Evolutionary conservation across 2,888 invertebrate genomes (phyloP).

Genomic region (Stramonita haemastoma): DNA sequence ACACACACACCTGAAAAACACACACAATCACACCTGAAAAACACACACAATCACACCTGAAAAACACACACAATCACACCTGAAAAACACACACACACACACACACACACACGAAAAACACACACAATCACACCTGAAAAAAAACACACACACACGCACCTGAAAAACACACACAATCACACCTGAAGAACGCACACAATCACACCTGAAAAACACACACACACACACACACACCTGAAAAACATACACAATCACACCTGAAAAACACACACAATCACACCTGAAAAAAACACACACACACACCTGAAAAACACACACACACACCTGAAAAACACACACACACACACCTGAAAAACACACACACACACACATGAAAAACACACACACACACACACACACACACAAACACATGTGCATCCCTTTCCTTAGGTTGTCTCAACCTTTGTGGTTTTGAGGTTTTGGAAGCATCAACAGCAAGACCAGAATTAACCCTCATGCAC

Average conservation of each 20-base stretch:
- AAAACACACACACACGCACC: conserved; percentile 80
- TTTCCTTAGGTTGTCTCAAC: too few relatives aligned
- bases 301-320: conserved; percentile 80
- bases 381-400: too few relatives aligned
- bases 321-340: conserved; percentile 81
- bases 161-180: conserved; percentile 75
- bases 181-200: too few relatives aligned
- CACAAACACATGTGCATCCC: too few relatives aligned
- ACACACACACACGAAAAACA: too few relatives aligned
- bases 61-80: conserved; percentile 89
- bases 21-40: conserved; percentile 84
- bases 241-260: conserved; percentile 85
- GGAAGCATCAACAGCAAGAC: too few relatives aligned
- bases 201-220: conserved; percentile 81
- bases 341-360: conserved; percentile 81
- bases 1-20: conserved; percentile 83
- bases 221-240: too few relatives aligned
- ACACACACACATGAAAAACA: conserved; percentile 81
- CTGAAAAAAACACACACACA: too few relatives aligned
- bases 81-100: conserved; percentile 77
- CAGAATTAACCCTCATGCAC: too few relatives aligned
- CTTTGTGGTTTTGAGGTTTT: too few relatives aligned
- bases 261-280: conserved; percentile 53
- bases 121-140: conserved; percentile 84
- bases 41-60: too few relatives aligned